Conservation (phyloP, 2,888 invertebrate genomes). For the Amblyteles armatorius region DNA sequence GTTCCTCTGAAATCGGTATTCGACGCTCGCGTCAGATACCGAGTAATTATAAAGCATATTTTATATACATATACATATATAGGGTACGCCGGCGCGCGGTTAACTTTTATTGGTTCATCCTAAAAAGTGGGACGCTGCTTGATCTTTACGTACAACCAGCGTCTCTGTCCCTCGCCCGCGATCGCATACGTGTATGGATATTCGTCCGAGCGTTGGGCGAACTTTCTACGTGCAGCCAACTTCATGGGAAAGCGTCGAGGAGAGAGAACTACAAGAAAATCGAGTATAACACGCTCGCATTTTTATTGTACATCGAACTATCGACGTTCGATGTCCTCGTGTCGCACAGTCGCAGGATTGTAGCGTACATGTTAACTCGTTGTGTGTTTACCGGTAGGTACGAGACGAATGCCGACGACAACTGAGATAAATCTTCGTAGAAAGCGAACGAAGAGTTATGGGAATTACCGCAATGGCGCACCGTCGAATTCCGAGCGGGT, state of each 20-base stretch:
- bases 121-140: conserved; percentile 56
- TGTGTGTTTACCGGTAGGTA: background rate
- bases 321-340: background rate
- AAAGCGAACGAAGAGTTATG: background rate
- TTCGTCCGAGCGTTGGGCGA: conserved; percentile 13
- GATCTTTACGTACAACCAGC: conserved; percentile 24
- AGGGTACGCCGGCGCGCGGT: conserved; percentile 6
- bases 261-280: background rate
- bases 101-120: conserved; percentile 46
- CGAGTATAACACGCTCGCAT: background rate
- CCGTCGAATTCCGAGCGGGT: background rate
- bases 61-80: background rate
- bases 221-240: conserved; percentile 40
- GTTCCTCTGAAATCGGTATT: conserved; percentile 2
- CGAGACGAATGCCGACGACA: background rate
- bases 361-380: background rate
- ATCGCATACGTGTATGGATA: background rate
- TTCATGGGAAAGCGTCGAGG: background rate
- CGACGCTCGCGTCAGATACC: background rate
- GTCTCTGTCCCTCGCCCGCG: background rate
- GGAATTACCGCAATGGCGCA: background rate
- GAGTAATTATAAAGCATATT: conserved; percentile 38
- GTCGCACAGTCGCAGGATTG: background rate
- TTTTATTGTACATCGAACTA: background rate
- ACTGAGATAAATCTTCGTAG: background rate